Percentiles rank a stretch among this genome's conserved stretches.
Evolutionary conservation across 1,140 invertebrate genomes (phyloP).

Genomic region (Scylla paramamosain): DNA sequence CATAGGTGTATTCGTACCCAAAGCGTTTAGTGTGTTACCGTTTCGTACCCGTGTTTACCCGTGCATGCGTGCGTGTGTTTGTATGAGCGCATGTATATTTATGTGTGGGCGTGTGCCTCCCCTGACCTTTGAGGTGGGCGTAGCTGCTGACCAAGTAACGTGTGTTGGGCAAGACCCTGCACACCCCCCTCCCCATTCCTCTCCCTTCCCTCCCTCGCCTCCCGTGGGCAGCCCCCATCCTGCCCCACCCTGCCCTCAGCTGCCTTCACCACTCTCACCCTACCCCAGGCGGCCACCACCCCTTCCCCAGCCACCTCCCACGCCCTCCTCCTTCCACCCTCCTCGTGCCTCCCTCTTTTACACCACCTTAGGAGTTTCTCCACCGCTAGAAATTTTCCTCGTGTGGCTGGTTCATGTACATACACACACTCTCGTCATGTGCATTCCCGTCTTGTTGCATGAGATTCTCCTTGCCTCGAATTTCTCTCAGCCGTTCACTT

Average conservation of each 20-base stretch:
- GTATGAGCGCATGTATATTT: conserved; percentile 48
- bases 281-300: background rate
- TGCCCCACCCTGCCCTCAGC: background rate
- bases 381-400: background rate
- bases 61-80: conserved; percentile 39
- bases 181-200: background rate
- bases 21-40: background rate
- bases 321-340: background rate
- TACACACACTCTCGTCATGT: conserved; percentile 32
- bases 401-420: background rate
- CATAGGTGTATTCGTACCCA: conserved; percentile 21
- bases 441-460: background rate
- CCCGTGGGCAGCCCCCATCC: background rate
- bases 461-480: no score
- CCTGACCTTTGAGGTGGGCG: conserved; percentile 55
- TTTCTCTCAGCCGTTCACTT: no score
- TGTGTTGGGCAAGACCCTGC: conserved; percentile 56
- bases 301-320: background rate
- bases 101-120: conserved; percentile 58
- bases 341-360: background rate
- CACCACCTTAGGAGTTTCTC: conserved; percentile 36
- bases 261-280: conserved; percentile 30
- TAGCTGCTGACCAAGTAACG: conserved; percentile 43
- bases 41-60: conserved; percentile 39
- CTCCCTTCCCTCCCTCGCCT: background rate